Conservation (phyloP, 2,797 vertebrate genomes). For the Sylvia borin region DNA sequence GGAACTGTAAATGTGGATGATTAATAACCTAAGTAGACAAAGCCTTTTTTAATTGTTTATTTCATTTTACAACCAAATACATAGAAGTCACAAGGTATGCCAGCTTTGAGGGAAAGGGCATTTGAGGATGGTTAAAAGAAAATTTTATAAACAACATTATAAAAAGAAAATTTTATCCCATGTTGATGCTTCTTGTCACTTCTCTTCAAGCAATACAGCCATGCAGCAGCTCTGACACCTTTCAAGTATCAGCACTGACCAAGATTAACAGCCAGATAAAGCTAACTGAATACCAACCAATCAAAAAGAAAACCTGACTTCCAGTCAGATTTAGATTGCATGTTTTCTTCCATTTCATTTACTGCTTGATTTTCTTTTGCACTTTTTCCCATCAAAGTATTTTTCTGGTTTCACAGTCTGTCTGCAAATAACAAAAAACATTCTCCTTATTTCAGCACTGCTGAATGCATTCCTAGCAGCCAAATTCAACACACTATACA, state of each 20-base stretch:
- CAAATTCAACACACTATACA: background rate
- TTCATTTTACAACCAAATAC: background rate
- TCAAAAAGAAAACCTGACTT: background rate
- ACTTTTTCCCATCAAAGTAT: background rate
- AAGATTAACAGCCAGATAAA: background rate
- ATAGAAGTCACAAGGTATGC: background rate
- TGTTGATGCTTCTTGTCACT: background rate
- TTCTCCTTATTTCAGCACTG: background rate
- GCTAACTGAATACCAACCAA: background rate
- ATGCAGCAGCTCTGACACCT: background rate
- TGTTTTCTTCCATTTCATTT: background rate
- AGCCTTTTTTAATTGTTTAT: background rate
- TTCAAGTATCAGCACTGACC: background rate
- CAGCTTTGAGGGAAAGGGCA: background rate
- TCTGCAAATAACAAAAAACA: background rate
- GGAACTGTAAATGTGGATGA: background rate
- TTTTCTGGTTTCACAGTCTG: background rate
- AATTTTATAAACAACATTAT: no score
- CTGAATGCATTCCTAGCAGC: background rate
- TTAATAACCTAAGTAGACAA: background rate
- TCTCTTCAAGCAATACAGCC: background rate
- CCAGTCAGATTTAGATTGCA: background rate
- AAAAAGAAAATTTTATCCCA: background rate
- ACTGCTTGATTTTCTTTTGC: background rate
- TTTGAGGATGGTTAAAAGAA: background rate